These are phyloP conservation scores for Synanthedon myopaeformis DNA, from an alignment of 2,888 invertebrate species.

Conservation along the genomic window DNA sequence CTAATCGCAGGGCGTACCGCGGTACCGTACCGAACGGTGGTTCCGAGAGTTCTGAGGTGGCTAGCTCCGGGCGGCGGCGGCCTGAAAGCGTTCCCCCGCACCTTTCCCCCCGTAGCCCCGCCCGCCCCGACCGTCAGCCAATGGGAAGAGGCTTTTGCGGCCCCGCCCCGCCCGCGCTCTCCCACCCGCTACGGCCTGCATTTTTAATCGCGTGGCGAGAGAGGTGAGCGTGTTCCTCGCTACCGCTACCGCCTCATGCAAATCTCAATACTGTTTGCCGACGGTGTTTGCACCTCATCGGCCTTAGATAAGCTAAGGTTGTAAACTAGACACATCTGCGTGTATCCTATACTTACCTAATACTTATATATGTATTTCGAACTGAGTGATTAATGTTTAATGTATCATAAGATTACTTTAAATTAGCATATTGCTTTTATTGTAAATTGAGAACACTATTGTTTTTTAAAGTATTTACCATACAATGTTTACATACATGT, in stretches of 20 bases:
- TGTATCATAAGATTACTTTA: too few species aligned
- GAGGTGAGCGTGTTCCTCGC: constrained; percentile 51
- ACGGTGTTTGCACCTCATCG: constrained; percentile 51
- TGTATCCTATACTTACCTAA: too few species aligned
- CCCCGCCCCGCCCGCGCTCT: constrained; percentile 14
- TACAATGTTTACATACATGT: too few species aligned
- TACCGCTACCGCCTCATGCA: constrained; percentile 48
- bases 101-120: constrained; percentile 17
- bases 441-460: too few species aligned
- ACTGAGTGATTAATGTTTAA: too few species aligned
- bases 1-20: constrained; percentile 32
- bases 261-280: constrained; percentile 66
- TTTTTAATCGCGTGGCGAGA: constrained; percentile 64
- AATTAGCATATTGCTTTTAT: too few species aligned
- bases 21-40: constrained; percentile 61
- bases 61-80: constrained; percentile 48
- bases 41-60: constrained; percentile 64
- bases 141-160: constrained; percentile 7
- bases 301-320: constrained; percentile 37
- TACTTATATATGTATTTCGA: too few species aligned
- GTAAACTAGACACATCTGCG: constrained; percentile 26
- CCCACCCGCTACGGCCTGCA: constrained; percentile 59
- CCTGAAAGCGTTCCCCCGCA: constrained; percentile 16
- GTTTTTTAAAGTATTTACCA: too few species aligned
- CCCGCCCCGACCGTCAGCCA: constrained; percentile 8